Base-by-base conservation (phyloP, 2,797 vertebrate genomes). In the Eleutherodactylus coqui region DNA sequence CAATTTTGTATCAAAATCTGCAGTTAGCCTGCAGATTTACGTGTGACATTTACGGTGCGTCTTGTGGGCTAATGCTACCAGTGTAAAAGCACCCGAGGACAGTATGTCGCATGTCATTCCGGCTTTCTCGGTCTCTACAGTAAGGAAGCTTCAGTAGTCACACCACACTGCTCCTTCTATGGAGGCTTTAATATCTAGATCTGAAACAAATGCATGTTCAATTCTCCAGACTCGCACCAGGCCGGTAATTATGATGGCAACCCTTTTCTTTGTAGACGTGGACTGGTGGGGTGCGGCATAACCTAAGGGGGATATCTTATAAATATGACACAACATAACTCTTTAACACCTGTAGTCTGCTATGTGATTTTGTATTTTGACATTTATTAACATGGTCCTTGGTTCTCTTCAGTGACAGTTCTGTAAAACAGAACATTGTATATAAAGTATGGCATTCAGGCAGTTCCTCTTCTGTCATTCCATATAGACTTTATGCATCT, bases 341-440 rank as follows among this genome's bases (percentile, higher is more conserved):
- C 0, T 24, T 38, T 70, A 4, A 69, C 64, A 70, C 5, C 9
- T 10, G 67, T 21, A 24, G 9, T 41, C 36, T 75, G 45, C 14
- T 32, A 49, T 8, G 27, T 41, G 4, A 41, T 10, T 69, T 21
- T 1, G 1, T 41, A 13, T 70, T 38, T 10, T 38, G 5, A 24
- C 0, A 73, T 45, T n/a, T 45, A 27, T 9, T 45, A 16, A 27
- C 27, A 41, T 43, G 10, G 43, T 73, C 38, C 36, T 41, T n/a
- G 70, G 4, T 43, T 73, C 27, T 38, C 27, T n/a, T 27, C 70
- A 73, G 11, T 43, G 36, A 43, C 36, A 41, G 70, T 77, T 51
- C 51, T 55, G 75, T 36, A 55, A 53, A 78, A 60, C 27, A 73
- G 70, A 73, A 73, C 70, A 43, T 45, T 27, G 70, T 27, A 73